Conservation (phyloP, 2,113 vertebrate species). For the Oreochromis niloticus region DNA sequence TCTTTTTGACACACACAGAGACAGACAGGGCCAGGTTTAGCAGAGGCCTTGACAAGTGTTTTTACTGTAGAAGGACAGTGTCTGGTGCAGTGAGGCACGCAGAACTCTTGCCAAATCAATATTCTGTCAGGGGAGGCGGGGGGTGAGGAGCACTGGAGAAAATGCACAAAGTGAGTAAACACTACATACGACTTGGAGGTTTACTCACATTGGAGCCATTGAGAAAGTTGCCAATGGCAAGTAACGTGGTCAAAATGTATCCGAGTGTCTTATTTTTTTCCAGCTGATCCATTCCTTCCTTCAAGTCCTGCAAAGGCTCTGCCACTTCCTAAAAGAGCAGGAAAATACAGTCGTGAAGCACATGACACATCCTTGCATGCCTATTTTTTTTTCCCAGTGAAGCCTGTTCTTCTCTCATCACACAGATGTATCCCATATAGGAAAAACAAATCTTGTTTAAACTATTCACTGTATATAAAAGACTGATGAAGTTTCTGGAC, state of each 20-base stretch:
- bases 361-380: background rate
- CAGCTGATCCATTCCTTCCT: slow-evolving; percentile 97
- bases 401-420: background rate
- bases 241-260: slow-evolving; percentile 89
- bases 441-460: background rate
- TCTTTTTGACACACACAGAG: background rate
- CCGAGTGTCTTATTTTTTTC: slow-evolving; percentile 94
- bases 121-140: background rate
- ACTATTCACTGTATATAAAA: background rate
- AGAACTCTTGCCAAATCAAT: slow-evolving; percentile 42
- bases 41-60: background rate
- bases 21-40: background rate
- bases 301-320: slow-evolving; percentile 93
- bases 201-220: slow-evolving; percentile 92
- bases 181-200: background rate
- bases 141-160: background rate
- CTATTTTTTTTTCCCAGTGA: background rate
- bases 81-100: slow-evolving; percentile 16
- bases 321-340: slow-evolving; percentile 83
- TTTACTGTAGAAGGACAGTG: slow-evolving; percentile 33
- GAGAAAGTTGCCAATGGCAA: slow-evolving; percentile 96
- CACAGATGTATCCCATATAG: background rate
- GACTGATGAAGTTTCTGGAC: background rate
- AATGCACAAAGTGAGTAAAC: background rate
- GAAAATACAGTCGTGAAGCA: background rate